Conservation (phyloP, 2,797 vertebrate species). For the Euthynnus affinis region DNA sequence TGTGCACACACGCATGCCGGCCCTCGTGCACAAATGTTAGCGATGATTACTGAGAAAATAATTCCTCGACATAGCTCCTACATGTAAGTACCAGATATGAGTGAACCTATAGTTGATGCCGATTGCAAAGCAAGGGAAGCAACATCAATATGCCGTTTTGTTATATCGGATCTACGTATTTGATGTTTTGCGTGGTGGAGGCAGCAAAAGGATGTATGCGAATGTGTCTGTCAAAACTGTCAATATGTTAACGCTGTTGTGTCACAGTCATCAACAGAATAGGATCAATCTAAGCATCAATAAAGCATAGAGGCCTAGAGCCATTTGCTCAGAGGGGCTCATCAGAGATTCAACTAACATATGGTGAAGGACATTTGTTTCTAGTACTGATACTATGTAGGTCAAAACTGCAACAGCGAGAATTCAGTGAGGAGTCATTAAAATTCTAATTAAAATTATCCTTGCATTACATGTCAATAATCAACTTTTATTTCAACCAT, state of each 20-base stretch:
- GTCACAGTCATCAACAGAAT: constrained; percentile 41
- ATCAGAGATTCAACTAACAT: constrained; percentile 57
- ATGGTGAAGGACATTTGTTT: constrained; percentile 42
- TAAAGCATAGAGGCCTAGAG: constrained; percentile 50
- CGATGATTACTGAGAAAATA: constrained; percentile 24
- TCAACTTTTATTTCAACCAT: constrained; percentile 6
- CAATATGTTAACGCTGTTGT: constrained; percentile 33
- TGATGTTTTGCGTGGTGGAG: background rate
- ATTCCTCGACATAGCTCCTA: constrained; percentile 27
- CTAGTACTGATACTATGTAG: constrained; percentile 17
- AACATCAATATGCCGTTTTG: constrained; percentile 7
- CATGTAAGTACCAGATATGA: constrained; percentile 9
- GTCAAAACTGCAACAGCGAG: constrained; percentile 18
- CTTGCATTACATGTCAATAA: background rate
- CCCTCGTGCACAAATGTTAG: constrained; percentile 13
- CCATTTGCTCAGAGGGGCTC: constrained; percentile 40
- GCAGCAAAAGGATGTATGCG: constrained; percentile 19
- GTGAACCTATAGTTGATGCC: constrained; percentile 9
- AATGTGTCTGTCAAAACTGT: constrained; percentile 41
- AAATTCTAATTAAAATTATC: background rate
- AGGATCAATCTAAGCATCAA: constrained; percentile 63
- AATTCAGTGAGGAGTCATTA: background rate
- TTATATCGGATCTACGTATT: background rate
- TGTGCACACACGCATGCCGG: background rate
- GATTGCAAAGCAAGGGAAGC: constrained; percentile 14